phyloP scores from a whole-genome alignment of 2,113 vertebrate genomes.

The Clupea harengus region DNA sequence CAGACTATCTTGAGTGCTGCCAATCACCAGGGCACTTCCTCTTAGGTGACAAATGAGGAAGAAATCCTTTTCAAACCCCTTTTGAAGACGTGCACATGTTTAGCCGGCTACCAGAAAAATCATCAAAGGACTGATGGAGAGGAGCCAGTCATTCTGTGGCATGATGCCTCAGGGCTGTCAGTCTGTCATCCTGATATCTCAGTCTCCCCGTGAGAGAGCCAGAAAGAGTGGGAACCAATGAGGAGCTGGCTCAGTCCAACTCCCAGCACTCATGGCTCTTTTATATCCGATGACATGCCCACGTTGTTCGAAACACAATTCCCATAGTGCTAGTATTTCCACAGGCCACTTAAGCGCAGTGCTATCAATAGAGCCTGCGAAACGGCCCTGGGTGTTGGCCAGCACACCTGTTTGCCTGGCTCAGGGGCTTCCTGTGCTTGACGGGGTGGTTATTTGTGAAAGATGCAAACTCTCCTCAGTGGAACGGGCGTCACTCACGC shows the following conservation, averaged over 20 bases:
- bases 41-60: conserved; percentile 15
- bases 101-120: conserved; percentile 61
- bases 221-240: conserved; percentile 29
- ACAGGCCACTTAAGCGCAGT: not conserved
- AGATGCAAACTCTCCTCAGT: conserved; percentile 17
- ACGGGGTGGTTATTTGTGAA: conserved; percentile 16
- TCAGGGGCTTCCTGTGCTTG: not conserved
- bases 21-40: conserved; percentile 5
- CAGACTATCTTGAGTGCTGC: not conserved
- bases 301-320: conserved; percentile 11
- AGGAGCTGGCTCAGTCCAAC: not conserved
- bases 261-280: not conserved
- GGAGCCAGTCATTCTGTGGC: conserved; percentile 67
- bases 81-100: conserved; percentile 59
- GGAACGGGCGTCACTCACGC: not conserved
- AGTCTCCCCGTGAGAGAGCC: conserved; percentile 48
- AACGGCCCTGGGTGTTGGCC: not conserved
- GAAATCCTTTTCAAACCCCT: conserved; percentile 35
- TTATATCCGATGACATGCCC: conserved; percentile 1
- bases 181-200: conserved; percentile 57
- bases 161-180: conserved; percentile 59
- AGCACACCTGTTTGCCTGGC: not conserved
- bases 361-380: not conserved
- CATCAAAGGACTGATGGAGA: conserved; percentile 63
- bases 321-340: not conserved